A percentile compares a stretch with the other conserved stretches of the same genome.
These are phyloP conservation scores for Morone chrysops DNA, from an alignment of 2,113 vertebrate genomes.

Conservation along the genomic window DNA sequence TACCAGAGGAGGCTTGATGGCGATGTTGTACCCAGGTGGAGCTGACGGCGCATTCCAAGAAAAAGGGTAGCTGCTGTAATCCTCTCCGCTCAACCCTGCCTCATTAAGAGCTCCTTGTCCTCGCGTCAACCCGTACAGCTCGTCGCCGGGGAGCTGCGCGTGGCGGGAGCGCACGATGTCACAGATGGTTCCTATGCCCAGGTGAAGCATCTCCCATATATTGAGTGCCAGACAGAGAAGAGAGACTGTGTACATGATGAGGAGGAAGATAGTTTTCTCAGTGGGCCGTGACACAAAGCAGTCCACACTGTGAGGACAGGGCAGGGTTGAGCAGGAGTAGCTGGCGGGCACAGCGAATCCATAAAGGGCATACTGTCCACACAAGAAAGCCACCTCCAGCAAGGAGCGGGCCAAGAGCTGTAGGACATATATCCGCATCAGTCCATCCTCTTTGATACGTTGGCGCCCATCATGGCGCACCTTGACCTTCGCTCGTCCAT, in stretches of 20 bases:
- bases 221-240: slow-evolving; percentile 91
- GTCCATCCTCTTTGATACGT: slow-evolving; percentile 90
- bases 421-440: slow-evolving; percentile 93
- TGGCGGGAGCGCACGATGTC: slow-evolving; percentile 87
- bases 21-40: slow-evolving; percentile 92
- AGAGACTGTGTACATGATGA: slow-evolving; percentile 95
- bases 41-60: slow-evolving; percentile 90
- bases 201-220: slow-evolving; percentile 95
- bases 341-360: slow-evolving; percentile 89
- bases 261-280: slow-evolving; percentile 95
- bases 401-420: slow-evolving; percentile 89
- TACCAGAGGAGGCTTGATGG: slow-evolving; percentile 83
- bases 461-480: slow-evolving; percentile 88
- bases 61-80: slow-evolving; percentile 88
- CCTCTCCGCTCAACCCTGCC: slow-evolving; percentile 57
- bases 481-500: slow-evolving; percentile 59
- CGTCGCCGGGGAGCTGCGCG: slow-evolving; percentile 78
- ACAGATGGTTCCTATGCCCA: slow-evolving; percentile 92
- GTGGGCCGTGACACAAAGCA: slow-evolving; percentile 96
- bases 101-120: slow-evolving; percentile 29
- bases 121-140: slow-evolving; percentile 63
- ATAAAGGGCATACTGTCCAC: slow-evolving; percentile 92
- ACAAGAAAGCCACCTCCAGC: slow-evolving; percentile 91
- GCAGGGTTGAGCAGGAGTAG: slow-evolving; percentile 87
- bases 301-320: slow-evolving; percentile 92